Evolutionary conservation across 2,888 invertebrate species (phyloP), one percentile per base, ranked within the genome.

Genomic region (Callyntrura guangdongensis): DNA sequence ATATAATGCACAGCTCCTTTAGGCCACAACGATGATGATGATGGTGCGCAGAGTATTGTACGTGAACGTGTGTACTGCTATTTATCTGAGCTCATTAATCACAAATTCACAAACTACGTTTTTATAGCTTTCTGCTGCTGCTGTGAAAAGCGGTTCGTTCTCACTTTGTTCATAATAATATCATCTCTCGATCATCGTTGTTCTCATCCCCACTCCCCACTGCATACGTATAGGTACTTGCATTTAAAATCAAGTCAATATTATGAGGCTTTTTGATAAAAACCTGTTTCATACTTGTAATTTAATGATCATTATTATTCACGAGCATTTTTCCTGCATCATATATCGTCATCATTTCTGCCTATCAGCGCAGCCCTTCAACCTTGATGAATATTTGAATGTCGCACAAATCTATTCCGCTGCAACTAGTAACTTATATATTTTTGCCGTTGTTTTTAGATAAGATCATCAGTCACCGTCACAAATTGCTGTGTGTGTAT

Each of bases 51-150:
- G n/a, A 36, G 53, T 27, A 36, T 36, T 2, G 36, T 36, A 36
- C 36, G 36, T 6, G 36, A 36, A 77, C 36, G 77, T 49, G 25
- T 49, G 25, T 11, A 14, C 8, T 64, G 56, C 45, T 56, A 45
- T 85, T 72, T 36, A 36, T 59, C 25, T 69, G 81, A 90, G 81
- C 85, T 86, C 85, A 90, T 90, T 85, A 90, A 90, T 90, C 89
- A 85, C 89, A 74, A 36, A 72, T 59, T 86, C 45, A 74, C 56
- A 56, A 59, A 86, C 25, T 36, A 12, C 25, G 20, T 27, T 64
- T 86, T 69, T 67, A 84, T 61, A 20, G 47, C 22, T 5, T n/a
- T 85, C 27, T 72, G 45, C 14, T 69, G 45, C 14, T 69, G 53
- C 72, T 45, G 45, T 22, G 59, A 67, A 84, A 86, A 72, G 22